Conservation (phyloP, 2,113 vertebrate genomes). For the Erythrocebus patas region DNA sequence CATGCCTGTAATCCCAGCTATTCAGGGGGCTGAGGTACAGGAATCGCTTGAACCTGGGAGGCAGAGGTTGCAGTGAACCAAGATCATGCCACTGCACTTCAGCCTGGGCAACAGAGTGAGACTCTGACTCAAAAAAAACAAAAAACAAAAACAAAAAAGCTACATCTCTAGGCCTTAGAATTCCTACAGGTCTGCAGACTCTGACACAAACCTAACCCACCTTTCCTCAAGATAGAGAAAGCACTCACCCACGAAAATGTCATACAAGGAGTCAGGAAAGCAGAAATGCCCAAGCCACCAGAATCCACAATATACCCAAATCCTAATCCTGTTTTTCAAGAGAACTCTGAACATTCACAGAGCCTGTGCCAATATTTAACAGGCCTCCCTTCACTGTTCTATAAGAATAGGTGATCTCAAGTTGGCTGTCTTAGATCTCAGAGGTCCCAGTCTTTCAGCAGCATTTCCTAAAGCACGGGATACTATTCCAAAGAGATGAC, state of each 20-base stretch:
- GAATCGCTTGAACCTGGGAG: too few relatives aligned
- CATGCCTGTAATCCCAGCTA: too few relatives aligned
- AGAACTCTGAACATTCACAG: not conserved
- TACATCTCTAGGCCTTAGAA: not conserved
- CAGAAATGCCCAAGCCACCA: not conserved
- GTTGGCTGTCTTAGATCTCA: not conserved
- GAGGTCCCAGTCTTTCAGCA: not conserved
- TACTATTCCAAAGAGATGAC: not conserved
- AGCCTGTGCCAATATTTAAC: not conserved
- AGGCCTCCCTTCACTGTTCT: not conserved
- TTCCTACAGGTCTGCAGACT: not conserved
- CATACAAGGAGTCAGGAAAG: not conserved
- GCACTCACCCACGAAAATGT: not conserved
- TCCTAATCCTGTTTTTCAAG: not conserved
- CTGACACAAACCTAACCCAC: not conserved
- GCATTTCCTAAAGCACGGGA: not conserved
- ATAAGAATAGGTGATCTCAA: not conserved
- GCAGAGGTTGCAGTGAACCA: too few relatives aligned
- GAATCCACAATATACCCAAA: not conserved
- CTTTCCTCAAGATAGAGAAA: not conserved
- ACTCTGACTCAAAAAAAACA: too few relatives aligned
- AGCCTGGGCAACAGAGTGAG: too few relatives aligned
- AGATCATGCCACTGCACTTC: too few relatives aligned
- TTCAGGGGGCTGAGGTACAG: too few relatives aligned
- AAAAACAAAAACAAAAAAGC: not conserved